These are phyloP conservation scores for Phengaris arion DNA, from an alignment of 2,888 invertebrate genomes.

Conservation along the genomic window DNA sequence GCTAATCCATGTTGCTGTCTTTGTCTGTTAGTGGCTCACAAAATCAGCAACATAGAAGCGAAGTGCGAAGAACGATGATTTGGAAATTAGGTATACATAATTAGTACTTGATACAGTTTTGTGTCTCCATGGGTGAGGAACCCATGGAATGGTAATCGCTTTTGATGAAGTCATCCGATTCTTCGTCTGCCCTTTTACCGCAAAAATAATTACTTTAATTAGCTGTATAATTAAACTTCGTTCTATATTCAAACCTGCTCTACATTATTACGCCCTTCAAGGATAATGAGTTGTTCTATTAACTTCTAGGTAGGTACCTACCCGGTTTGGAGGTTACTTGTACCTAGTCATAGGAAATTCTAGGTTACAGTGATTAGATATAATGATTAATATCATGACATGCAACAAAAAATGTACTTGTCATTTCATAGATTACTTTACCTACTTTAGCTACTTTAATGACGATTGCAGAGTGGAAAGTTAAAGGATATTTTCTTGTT, in stretches of 20 bases:
- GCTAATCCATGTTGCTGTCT: too few relatives aligned
- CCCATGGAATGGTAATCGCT: too few relatives aligned
- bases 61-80: too few relatives aligned
- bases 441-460: neutral
- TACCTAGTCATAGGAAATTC: constrained; percentile 35
- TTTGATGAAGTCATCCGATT: too few relatives aligned
- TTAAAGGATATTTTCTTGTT: neutral
- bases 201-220: too few relatives aligned
- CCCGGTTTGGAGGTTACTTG: constrained; percentile 31
- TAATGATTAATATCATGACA: constrained; percentile 35
- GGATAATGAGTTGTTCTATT: constrained; percentile 11
- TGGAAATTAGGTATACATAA: too few relatives aligned
- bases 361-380: constrained; percentile 35
- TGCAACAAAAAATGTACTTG: constrained; percentile 28
- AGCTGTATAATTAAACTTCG: neutral
- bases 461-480: too few relatives aligned
- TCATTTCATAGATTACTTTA: neutral
- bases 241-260: constrained; percentile 11
- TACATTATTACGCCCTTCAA: constrained; percentile 26
- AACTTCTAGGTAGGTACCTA: constrained; percentile 21
- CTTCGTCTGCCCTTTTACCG: too few relatives aligned
- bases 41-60: too few relatives aligned
- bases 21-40: too few relatives aligned
- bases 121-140: too few relatives aligned
- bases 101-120: too few relatives aligned